Base-by-base conservation (phyloP, 2,797 vertebrate genomes). In the Melanotaenia boesemani region DNA sequence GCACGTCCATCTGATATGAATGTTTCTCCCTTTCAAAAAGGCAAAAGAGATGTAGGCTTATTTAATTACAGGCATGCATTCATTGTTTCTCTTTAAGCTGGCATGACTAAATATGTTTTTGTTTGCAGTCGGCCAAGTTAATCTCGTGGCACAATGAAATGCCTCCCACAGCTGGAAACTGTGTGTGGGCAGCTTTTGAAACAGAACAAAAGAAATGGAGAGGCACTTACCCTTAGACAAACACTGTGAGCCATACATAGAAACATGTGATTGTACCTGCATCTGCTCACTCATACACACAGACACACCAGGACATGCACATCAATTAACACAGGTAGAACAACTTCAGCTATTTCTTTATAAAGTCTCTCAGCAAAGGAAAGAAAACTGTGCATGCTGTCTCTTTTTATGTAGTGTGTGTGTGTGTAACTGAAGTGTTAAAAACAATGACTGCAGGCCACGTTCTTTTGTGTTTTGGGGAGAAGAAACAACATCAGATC, bases 161-260 rank as follows among this genome's bases (percentile, higher is more conserved):
- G 68, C 89, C 92, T 91, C 93, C 92, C 86, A 93, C 92, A 65
- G 78, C 79, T 81, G 83, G 79, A 88, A 46, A 15, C 61, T 73
- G 73, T 55, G 74, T 84, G 94, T 94, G 93, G 90, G 90, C 85
- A 78, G 86, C 79, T 86, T 87, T 82, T 86, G 79, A 83, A 76
- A 83, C 28, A 11, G 74, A 90, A 87, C 86, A 90, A 87, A 74
- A 88, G 77, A 61, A 84, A 85, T 72, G 44, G 76, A 89, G 83
- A 86, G 66, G 71, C 60, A 71, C 77, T 76, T 65, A 60, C 55
- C 77, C 56, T 79, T 37, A 70, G 46, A 76, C 69, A 37, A 36
- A 52, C 58, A 62, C 65, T 61, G 54, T 26, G 65, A 65, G 57
- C 41, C 58, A 67, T 48, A 65, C 28, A 67, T 64, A 50, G 34